phyloP scores from a whole-genome alignment of 2,797 vertebrate genomes.

The Poecilia gillii region DNA sequence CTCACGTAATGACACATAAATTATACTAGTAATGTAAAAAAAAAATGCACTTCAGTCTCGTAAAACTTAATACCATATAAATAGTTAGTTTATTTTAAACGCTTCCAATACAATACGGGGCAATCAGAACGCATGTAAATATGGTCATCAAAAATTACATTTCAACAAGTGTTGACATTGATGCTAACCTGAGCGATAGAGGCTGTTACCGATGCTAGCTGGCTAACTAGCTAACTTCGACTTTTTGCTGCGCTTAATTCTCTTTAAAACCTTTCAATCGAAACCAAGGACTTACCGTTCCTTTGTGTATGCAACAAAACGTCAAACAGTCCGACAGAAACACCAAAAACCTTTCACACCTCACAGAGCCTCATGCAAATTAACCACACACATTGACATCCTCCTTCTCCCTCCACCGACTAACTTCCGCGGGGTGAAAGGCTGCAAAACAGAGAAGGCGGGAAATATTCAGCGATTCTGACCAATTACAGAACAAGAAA shows the following conservation, averaged over 20 bases:
- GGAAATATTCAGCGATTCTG: conserved; percentile 11
- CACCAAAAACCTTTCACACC: neutral
- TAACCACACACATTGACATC: conserved; percentile 32
- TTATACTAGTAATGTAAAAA: neutral
- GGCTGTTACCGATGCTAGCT: conserved; percentile 54
- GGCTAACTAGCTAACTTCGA: conserved; percentile 59
- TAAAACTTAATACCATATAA: neutral
- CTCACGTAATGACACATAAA: neutral
- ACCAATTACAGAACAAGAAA: conserved; percentile 45
- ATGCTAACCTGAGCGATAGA: conserved; percentile 1
- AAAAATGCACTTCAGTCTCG: neutral
- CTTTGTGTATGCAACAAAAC: conserved; percentile 15
- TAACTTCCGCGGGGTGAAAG: conserved; percentile 72
- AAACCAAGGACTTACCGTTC: conserved; percentile 24
- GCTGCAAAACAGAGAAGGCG: neutral
- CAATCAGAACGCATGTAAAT: neutral
- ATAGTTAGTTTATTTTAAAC: neutral
- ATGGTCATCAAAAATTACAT: neutral
- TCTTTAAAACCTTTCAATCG: neutral
- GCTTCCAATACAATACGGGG: neutral
- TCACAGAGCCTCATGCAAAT: conserved; percentile 39
- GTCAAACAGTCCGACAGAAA: neutral
- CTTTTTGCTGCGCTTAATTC: conserved; percentile 4
- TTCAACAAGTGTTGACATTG: neutral
- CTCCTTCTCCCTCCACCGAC: conserved; percentile 3